Conservation (phyloP, 92 coral and sea anemone species). For the Porites divaricata region DNA sequence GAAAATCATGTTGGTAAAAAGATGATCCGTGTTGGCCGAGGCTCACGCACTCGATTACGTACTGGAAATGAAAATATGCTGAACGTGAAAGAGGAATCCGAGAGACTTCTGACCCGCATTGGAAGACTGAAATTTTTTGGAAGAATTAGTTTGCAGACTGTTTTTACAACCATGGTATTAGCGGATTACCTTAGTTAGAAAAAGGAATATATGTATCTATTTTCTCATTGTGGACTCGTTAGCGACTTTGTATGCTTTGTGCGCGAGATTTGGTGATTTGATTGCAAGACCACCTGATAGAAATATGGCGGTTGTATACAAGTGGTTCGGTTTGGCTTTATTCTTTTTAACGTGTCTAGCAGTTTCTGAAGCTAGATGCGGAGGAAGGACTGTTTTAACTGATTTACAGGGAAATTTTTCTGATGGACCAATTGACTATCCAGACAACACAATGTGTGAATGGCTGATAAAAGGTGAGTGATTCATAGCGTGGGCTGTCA, state of each 20-base stretch:
- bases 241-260: not conserved
- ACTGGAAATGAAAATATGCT: conserved; percentile 10
- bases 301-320: conserved; percentile 25
- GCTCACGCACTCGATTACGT: not conserved
- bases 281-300: not conserved
- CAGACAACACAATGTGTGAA: conserved; percentile 65
- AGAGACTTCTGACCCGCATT: not conserved
- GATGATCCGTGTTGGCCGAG: not conserved
- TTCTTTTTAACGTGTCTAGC: not conserved
- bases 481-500: not conserved
- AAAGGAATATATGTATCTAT: not conserved
- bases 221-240: not conserved
- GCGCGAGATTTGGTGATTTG: not conserved
- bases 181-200: conserved; percentile 1
- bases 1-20: not conserved
- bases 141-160: not conserved
- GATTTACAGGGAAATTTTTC: conserved; percentile 67
- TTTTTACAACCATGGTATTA: not conserved
- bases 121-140: conserved; percentile 1
- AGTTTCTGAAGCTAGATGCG: conserved; percentile 58
- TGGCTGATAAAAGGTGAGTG: conserved; percentile 83
- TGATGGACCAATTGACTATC: conserved; percentile 61
- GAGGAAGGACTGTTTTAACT: conserved; percentile 71
- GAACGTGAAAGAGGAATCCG: conserved; percentile 4
- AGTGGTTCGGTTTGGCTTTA: conserved; percentile 11